Evolutionary conservation across 2,888 invertebrate species (phyloP), one percentile per base, ranked within the genome.

Genomic region (Perdita meconis): DNA sequence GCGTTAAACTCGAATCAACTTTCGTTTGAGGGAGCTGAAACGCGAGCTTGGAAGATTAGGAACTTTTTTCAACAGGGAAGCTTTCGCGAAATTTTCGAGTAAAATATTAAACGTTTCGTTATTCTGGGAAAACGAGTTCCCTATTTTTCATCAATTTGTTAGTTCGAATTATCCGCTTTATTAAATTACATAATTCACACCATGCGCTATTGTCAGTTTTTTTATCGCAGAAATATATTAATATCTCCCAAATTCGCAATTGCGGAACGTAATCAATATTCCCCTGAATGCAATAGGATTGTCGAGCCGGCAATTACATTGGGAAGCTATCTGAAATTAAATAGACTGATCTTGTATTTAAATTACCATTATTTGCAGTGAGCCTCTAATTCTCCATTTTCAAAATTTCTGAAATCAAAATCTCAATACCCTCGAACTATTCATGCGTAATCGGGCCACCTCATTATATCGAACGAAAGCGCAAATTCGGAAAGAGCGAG

Each of bases 171-270:
- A 2, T 6, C 2, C 6, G 6, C 6, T 30, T 6, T 30, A 30
- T 30, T 30, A 30, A 30, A 2, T 30, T 30, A 2, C 30, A n/a
- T 30, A 30, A 30, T 30, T 30, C 2, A 30, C 30, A 6, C 2
- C 2, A 2, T 30, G 30, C 30, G 6, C 6, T 30, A 4, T 3
- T 3, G 19, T 47, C 1, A 19, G 3, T 3, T 22, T 47, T 2
- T 19, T 10, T 0, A 19, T 6, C 19, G 47, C 47, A 3, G 16
- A 16, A 44, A 44, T 44, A 44, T 8, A 44, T n/a, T n/a, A n/a
- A 16, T 16, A 16, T 2, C 10, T 24, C 19, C 51, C 24, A 34
- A 67, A 67, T 24, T 59, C 34, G n/a, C 16, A 36, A 26, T 51
- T 16, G 34, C 13, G 22, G 13, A 6, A 22, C n/a, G 50, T 19